Base-by-base conservation (phyloP, 1,140 invertebrate genomes). In the Drosophila nannoptera region DNA sequence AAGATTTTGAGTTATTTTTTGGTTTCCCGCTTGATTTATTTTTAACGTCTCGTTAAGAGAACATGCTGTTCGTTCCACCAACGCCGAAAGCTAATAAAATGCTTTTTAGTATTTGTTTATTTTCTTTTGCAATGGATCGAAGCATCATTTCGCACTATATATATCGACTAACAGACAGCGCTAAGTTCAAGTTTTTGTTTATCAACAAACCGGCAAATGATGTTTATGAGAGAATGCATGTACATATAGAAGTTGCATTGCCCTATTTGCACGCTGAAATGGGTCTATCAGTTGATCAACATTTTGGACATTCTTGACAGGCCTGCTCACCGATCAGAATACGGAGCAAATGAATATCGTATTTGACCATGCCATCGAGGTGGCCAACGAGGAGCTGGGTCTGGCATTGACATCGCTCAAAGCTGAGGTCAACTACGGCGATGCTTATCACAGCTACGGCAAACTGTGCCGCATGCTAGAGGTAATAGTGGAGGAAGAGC, bases 401-500 rank as follows among this genome's bases (percentile, higher is more conserved):
- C 68, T 73, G 32, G 52, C 73, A 0, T 29, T 89, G 35, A 38
- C 73, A 16, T 73, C 74, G 3, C 53, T 82, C 4, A 88, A 78
- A 35, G 76, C 75, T 31, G 80, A 80, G 42, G 80, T 89, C 0
- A 78, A 83, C 48, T 88, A 88, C 50, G 88, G 88, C 5, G 90
- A 91, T 72, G 87, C 86, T 4, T 90, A 90, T 60, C 77, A 87
- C 14, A 88, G 89, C 32, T 89, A 90, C 31, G 71, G 75, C 16
- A 86, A 60, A 40, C 75, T 90, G 4, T 92, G 91, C 54, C 61
- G 78, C n/a, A 84, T 91, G 72, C 59, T 92, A 1, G 69, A 89
- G 77, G 89, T 90, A 76, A 62, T n/a, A 36, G 14, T 29, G n/a
- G n/a, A n/a, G n/a, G n/a, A n/a, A n/a, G n/a, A n/a, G n/a, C n/a